Evolutionary conservation across 2,888 invertebrate species (phyloP), one percentile per base, ranked within the genome.

Genomic region (Neoascia interrupta): DNA sequence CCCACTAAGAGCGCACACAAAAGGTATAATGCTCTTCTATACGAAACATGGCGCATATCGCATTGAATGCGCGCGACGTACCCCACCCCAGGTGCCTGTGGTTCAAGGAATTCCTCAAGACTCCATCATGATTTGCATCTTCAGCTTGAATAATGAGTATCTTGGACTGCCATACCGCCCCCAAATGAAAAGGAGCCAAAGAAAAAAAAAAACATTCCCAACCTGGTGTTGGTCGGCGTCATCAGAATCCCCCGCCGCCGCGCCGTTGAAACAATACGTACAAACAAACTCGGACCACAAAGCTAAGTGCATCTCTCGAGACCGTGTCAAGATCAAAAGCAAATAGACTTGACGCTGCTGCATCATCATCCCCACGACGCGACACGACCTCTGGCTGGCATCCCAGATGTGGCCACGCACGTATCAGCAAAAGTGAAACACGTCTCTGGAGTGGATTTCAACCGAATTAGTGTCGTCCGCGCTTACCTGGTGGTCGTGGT

Each of bases 261-360:
- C 10, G 4, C 51, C 23, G 23, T 39, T 68, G 54, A 56, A 72
- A 61, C 54, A 73, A 68, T 51, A 31, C 31, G 31, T 31, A 68
- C 66, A 79, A 49, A 79, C 61, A 56, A 73, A 72, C 60, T 60
- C 49, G 39, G 53, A 15, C 45, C 53, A 72, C 72, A 66, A 68
- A 60, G 79, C 54, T 68, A 73, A 79, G 73, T 79, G 79, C 66
- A 79, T 72, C 79, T 79, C 73, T 79, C 79, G 79, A 73, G 79
- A 79, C 79, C 56, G 61, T 79, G 79, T 79, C 79, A 73, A 79
- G 79, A 79, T 79, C 68, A 56, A 68, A 72, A 61, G 61, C 41
- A 79, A 79, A 79, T 64, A 79, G 66, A 54, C 54, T 49, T 61
- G 61, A 66, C 47, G 64, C 43, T 75, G 41, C 47, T 28, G 13